These are phyloP conservation scores for Campoletis raptor DNA, from an alignment of 2,888 invertebrate genomes.

Conservation along the genomic window DNA sequence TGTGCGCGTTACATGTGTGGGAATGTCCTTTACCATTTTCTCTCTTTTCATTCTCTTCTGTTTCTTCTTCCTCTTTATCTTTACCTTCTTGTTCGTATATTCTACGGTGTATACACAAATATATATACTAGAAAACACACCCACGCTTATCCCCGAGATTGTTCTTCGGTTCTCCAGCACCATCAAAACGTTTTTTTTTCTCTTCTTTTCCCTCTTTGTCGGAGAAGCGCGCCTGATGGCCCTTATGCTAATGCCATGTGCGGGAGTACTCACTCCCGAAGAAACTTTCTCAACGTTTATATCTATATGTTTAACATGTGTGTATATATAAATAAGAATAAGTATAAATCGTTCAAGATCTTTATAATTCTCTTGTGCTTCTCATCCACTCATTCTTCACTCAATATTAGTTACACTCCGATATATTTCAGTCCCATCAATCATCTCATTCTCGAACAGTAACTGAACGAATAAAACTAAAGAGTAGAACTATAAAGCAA, in stretches of 20 bases:
- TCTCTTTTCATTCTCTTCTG: conserved; percentile 21
- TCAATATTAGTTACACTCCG: conserved; percentile 31
- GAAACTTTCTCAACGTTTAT: conserved; percentile 39
- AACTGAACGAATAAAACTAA: background rate
- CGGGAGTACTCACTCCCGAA: conserved; percentile 45
- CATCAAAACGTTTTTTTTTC: conserved; percentile 28
- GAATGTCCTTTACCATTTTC: conserved; percentile 37
- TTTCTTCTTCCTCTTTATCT: conserved; percentile 29
- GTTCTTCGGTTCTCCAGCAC: conserved; percentile 45
- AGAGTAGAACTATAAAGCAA: background rate
- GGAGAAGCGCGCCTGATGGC: conserved; percentile 42
- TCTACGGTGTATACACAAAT: conserved; percentile 19
- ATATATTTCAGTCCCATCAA: conserved; percentile 26
- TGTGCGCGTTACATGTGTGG: background rate
- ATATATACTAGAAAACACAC: conserved; percentile 34
- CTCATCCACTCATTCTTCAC: conserved; percentile 38
- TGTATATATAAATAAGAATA: background rate
- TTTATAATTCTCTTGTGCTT: conserved; percentile 55
- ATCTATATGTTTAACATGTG: conserved; percentile 24
- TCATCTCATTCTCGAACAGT: conserved; percentile 4
- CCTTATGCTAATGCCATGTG: conserved; percentile 59
- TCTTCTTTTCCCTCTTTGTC: conserved; percentile 34
- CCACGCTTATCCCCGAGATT: conserved; percentile 58
- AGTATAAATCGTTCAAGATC: conserved; percentile 32
- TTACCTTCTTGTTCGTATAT: conserved; percentile 37